These are phyloP conservation scores for Etia nguti DNA, from an alignment of 2,113 vertebrate genomes.

Conservation along the genomic window DNA sequence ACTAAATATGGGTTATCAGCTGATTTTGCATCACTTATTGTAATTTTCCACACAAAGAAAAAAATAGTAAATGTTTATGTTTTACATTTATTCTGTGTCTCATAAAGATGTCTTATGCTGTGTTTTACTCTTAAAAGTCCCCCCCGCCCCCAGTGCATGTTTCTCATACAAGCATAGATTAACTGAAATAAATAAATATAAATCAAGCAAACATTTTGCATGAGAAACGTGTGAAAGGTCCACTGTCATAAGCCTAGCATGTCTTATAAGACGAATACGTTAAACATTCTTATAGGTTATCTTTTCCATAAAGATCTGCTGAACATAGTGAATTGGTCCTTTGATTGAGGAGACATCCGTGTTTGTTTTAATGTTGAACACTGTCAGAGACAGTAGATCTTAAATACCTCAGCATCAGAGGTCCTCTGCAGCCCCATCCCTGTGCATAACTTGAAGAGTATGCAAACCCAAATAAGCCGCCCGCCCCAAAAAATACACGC, in stretches of 20 bases:
- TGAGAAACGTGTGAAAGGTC: neutral
- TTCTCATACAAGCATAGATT: neutral
- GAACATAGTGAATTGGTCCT: conserved; percentile 14
- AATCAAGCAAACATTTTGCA: neutral
- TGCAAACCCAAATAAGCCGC: conserved; percentile 17
- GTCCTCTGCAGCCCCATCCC: conserved; percentile 17
- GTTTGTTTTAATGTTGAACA: conserved; percentile 29
- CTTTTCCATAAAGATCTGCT: neutral
- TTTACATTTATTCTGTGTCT: neutral
- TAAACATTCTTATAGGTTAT: neutral
- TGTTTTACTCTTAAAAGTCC: neutral
- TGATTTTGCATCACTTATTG: conserved; percentile 39
- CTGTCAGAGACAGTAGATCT: conserved; percentile 44
- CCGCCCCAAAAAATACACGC: conserved; percentile 4
- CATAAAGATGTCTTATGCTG: neutral
- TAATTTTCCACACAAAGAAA: neutral
- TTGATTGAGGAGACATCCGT: conserved; percentile 24
- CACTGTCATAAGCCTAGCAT: neutral
- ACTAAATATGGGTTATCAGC: conserved; percentile 55
- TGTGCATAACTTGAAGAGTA: conserved; percentile 17
- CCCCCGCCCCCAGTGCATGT: neutral
- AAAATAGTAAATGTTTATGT: neutral
- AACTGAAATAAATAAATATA: neutral
- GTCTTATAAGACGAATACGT: neutral
- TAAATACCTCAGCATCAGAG: conserved; percentile 25